Percentiles rank a stretch among this genome's conserved stretches.
Evolutionary conservation across 2,888 invertebrate genomes (phyloP).

Genomic region (Tenthredo distinguenda): DNA sequence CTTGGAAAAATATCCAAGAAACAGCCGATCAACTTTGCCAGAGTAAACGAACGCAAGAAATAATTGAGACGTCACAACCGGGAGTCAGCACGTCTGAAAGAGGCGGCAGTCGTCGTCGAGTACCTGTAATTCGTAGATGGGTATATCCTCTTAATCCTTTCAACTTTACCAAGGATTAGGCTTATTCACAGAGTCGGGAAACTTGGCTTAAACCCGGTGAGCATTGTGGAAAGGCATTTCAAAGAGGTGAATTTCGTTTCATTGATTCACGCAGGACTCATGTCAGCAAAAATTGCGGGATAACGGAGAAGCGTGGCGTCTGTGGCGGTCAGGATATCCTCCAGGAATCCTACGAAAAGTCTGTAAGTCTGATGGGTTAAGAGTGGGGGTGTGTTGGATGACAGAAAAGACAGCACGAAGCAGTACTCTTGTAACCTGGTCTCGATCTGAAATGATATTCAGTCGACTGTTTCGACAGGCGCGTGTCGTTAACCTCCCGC

Average conservation of each 20-base stretch:
- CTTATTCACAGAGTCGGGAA: not conserved
- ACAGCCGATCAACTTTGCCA: too few species aligned
- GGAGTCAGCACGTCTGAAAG: not conserved
- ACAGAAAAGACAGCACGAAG: not conserved
- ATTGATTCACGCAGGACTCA: not conserved
- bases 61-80: conserved; percentile 16
- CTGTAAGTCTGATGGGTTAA: not conserved
- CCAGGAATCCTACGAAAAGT: too few species aligned
- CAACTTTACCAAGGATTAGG: not conserved
- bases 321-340: not conserved
- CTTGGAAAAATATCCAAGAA: not conserved
- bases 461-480: conserved; percentile 72
- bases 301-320: not conserved
- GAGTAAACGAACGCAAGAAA: not conserved
- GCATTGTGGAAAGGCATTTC: not conserved
- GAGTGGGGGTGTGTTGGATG: conserved; percentile 26
- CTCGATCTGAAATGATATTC: conserved; percentile 70
- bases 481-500: conserved; percentile 74
- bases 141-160: conserved; percentile 10
- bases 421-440: conserved; percentile 56
- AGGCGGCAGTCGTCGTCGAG: not conserved
- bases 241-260: not conserved
- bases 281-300: not conserved
- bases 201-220: not conserved
- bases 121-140: not conserved